Conservation (phyloP, 2,797 vertebrate genomes). For the Epinephelus coioides region DNA sequence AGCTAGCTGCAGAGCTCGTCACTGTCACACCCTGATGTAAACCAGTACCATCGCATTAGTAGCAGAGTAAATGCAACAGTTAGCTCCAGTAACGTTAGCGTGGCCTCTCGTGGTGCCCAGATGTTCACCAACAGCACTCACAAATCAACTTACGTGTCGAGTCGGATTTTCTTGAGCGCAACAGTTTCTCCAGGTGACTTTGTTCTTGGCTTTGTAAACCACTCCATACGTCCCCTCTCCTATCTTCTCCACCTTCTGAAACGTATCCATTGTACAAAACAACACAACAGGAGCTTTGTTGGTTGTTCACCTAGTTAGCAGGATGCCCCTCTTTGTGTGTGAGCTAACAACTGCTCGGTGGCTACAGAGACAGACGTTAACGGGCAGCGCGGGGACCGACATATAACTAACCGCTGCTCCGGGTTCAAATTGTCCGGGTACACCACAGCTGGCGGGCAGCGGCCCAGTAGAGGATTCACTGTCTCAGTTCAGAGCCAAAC, state of each 20-base stretch:
- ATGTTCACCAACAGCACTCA: neutral
- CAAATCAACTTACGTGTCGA: slow-evolving; percentile 92
- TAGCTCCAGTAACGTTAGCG: neutral
- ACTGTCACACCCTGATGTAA: neutral
- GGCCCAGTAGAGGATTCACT: neutral
- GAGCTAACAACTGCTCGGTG: slow-evolving; percentile 66
- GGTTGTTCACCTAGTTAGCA: slow-evolving; percentile 22
- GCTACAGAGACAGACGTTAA: slow-evolving; percentile 40
- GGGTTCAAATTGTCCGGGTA: slow-evolving; percentile 1
- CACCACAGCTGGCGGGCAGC: neutral
- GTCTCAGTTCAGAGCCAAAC: neutral
- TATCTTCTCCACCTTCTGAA: slow-evolving; percentile 98
- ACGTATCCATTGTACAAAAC: slow-evolving; percentile 90
- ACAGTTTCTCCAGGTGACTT: slow-evolving; percentile 95
- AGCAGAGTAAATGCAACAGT: neutral
- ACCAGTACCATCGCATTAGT: no score
- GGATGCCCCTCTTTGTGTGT: slow-evolving; percentile 67
- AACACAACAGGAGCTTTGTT: no score
- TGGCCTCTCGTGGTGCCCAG: neutral
- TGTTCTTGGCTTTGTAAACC: slow-evolving; percentile 96
- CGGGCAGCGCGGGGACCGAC: slow-evolving; percentile 24
- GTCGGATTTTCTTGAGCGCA: slow-evolving; percentile 95
- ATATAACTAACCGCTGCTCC: slow-evolving; percentile 31
- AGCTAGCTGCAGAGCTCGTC: no score
- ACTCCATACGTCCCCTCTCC: slow-evolving; percentile 97